These are phyloP conservation scores for Trogon melanurus DNA, from an alignment of 2,113 vertebrate genomes.

Conservation along the genomic window DNA sequence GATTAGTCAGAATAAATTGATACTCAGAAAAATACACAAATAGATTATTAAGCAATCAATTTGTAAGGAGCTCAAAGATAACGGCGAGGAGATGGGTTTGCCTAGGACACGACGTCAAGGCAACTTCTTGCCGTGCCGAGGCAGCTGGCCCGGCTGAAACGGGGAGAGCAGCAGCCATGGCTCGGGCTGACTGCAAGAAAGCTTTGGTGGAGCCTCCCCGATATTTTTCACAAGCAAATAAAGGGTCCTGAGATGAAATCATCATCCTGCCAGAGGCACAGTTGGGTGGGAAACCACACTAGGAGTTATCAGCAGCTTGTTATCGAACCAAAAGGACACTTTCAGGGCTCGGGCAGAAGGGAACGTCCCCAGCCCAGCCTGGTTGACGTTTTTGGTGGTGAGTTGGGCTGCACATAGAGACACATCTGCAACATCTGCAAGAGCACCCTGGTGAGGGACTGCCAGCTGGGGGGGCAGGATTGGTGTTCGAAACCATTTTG, in stretches of 20 bases:
- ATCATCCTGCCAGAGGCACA: neutral
- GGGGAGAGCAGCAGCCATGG: fast-evolving
- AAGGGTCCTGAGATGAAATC: neutral
- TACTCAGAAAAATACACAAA: neutral
- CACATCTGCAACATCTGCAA: fast-evolving
- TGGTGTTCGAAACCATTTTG: fast-evolving
- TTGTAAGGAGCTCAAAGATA: neutral
- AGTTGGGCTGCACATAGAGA: neutral
- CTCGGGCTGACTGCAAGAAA: neutral
- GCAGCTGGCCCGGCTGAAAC: fast-evolving
- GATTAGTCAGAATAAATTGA: neutral
- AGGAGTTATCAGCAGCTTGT: neutral
- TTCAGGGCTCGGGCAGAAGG: neutral
- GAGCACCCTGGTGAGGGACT: neutral
- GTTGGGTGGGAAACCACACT: neutral
- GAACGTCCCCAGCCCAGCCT: neutral
- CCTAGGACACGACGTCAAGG: neutral
- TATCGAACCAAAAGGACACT: fast-evolving
- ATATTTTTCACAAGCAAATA: neutral
- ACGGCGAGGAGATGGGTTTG: neutral
- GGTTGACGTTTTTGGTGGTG: neutral
- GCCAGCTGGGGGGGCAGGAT: fast-evolving
- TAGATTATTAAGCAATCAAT: neutral
- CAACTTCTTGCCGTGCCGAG: fast-evolving
- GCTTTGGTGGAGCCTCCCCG: neutral